A percentile compares a stretch with the other conserved stretches of the same genome.
phyloP scores from a whole-genome alignment of 2,113 vertebrate species.

The Ictidomys tridecemlineatus region DNA sequence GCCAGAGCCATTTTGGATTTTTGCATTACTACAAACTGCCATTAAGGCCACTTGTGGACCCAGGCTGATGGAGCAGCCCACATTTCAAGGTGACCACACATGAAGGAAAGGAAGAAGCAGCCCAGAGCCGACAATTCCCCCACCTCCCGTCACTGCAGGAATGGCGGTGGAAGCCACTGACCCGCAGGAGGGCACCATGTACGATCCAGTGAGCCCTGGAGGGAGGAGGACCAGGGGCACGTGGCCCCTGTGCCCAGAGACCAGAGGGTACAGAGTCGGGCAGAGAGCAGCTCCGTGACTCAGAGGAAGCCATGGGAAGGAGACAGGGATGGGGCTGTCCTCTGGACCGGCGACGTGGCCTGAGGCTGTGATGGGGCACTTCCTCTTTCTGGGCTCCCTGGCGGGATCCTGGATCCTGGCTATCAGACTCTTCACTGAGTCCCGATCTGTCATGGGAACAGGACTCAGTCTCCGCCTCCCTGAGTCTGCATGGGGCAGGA shows the following conservation, averaged over 20 bases:
- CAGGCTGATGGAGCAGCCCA: too few species aligned
- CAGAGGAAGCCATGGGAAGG: rapidly evolving
- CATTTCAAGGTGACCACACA: too few species aligned
- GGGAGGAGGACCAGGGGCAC: background rate
- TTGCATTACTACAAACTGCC: background rate
- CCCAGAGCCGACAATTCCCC: rapidly evolving
- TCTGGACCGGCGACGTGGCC: background rate
- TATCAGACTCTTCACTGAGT: rapidly evolving
- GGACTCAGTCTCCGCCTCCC: background rate
- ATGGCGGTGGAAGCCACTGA: too few species aligned
- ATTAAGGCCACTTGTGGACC: rapidly evolving
- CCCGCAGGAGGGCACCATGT: rapidly evolving
- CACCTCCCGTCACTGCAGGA: background rate
- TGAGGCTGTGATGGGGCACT: too few species aligned
- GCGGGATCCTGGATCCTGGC: background rate
- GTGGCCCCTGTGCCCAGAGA: rapidly evolving
- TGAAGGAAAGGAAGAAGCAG: too few species aligned
- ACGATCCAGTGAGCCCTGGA: background rate
- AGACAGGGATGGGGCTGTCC: too few species aligned
- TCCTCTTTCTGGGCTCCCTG: background rate
- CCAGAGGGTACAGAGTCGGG: rapidly evolving
- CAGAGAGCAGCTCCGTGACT: rapidly evolving
- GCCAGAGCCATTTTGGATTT: background rate
- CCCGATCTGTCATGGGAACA: background rate
- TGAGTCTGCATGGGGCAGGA: background rate